A percentile compares a stretch with the other conserved stretches of the same genome.
Conservation (phyloP, 64 coral and sea anemone genomes). For the Montipora efflorescens region DNA sequence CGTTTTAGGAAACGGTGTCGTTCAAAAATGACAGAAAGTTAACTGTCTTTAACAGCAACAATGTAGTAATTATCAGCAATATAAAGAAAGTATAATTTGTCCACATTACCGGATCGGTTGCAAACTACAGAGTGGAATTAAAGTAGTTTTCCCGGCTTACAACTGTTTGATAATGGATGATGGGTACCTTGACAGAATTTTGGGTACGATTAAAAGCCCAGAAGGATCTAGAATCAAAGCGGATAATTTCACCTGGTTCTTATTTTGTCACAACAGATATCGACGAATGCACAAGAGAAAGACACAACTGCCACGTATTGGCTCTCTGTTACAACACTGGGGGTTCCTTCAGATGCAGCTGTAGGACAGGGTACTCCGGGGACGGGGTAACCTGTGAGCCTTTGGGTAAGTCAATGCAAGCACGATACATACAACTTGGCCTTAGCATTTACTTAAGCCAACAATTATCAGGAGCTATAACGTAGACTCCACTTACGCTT, state of each 20-base stretch:
- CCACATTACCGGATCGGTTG: too few relatives aligned
- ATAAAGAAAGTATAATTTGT: too few relatives aligned
- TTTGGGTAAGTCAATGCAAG: neutral
- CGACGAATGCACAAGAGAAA: constrained; percentile 35
- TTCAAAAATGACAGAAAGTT: too few relatives aligned
- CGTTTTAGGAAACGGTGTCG: too few relatives aligned
- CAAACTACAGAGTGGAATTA: too few relatives aligned
- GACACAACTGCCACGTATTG: constrained; percentile 46
- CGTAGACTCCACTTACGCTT: too few relatives aligned
- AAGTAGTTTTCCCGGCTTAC: too few relatives aligned
- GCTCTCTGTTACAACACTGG: constrained; percentile 15
- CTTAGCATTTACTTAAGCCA: neutral
- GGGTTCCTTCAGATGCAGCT: constrained; percentile 26
- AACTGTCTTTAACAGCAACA: too few relatives aligned
- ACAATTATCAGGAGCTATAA: too few relatives aligned
- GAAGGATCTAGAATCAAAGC: neutral
- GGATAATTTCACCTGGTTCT: neutral
- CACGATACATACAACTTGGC: neutral
- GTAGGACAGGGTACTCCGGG: constrained; percentile 3
- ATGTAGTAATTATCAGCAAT: too few relatives aligned
- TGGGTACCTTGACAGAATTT: neutral
- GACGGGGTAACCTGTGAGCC: constrained; percentile 32
- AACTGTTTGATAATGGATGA: too few relatives aligned
- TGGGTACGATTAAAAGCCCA: neutral
- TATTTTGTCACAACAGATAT: constrained; percentile 19